Base-by-base conservation (phyloP, 2,797 vertebrate species). In the Aratinga solstitialis region DNA sequence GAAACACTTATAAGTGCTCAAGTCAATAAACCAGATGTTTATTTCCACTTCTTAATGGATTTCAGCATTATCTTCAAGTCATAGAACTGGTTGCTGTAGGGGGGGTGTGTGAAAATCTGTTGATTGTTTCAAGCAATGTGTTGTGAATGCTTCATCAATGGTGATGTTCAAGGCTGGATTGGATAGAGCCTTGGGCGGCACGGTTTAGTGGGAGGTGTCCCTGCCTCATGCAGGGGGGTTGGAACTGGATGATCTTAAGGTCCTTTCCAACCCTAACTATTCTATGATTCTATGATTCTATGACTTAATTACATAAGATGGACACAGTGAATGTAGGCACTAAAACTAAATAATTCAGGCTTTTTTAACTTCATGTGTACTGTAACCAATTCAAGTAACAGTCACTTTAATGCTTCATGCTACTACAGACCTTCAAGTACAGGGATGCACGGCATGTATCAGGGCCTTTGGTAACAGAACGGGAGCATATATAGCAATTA, bases 381-480 rank as follows among this genome's bases (percentile, higher is more conserved):
- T 76, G 51, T 21, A 65, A 16, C 38, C 10, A 29, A 10, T 30
- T 69, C 15, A 7, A 26, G 13, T 6, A 45, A 36, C 38, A 77
- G 32, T 20, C 62, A 40, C n/a, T 61, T 38, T 7, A 59, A 40
- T 12, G 32, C 34, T 54, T 54, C 51, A n/a, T 11, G 13, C 27
- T 27, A 2, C 56, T 18, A 32, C 22, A 43, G 65, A 85, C 53
- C 11, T 43, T 12, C 34, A 4, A n/a, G 50, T 4, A 26, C 17
- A 32, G 36, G 0, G 9, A 61, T 16, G 34, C 26, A 32, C 7
- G 13, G 27, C 16, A 45, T 0, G 3, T 18, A 58, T 18, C 48
- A 66, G 30, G 8, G 45, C 19, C 24, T 63, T 51, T 14, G 9
- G 24, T 29, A 56, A 43, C 3, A 47, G 10, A 68, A 24, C 9